phyloP scores from a whole-genome alignment of 1,140 invertebrate genomes.

The Lasaia peninsularis region DNA sequence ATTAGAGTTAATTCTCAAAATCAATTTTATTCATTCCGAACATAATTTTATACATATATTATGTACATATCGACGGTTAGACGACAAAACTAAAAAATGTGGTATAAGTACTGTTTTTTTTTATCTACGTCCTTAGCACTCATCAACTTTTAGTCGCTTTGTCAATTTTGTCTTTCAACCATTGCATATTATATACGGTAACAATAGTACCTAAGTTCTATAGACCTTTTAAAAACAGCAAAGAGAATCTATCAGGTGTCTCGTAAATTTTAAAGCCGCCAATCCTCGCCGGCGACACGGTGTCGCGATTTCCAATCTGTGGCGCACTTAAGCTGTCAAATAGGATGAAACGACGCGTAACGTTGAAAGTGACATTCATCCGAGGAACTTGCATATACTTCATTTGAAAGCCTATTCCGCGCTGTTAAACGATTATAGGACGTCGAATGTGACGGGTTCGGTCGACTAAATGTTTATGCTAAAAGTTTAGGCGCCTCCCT shows the following conservation, averaged over 20 bases:
- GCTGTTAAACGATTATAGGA: slow-evolving; percentile 5
- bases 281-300: slow-evolving; percentile 23
- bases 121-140: too few relatives aligned
- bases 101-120: too few relatives aligned
- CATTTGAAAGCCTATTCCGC: slow-evolving; percentile 17
- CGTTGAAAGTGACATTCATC: slow-evolving; percentile 39
- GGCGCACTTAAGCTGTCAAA: slow-evolving; percentile 52
- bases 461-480: background rate
- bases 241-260: slow-evolving; percentile 33
- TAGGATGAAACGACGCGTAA: slow-evolving; percentile 43
- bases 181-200: too few relatives aligned
- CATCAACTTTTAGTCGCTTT: too few relatives aligned
- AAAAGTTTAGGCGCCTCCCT: background rate
- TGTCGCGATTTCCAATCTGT: slow-evolving; percentile 35
- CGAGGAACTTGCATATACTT: slow-evolving; percentile 13
- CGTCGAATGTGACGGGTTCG: slow-evolving; percentile 6
- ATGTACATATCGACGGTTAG: too few relatives aligned
- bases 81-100: too few relatives aligned
- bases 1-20: too few relatives aligned
- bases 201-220: slow-evolving; percentile 3
- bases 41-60: too few relatives aligned
- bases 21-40: too few relatives aligned
- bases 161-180: too few relatives aligned
- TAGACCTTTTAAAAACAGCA: slow-evolving; percentile 1
- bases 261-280: slow-evolving; percentile 29